A percentile compares a stretch with the other conserved stretches of the same genome.
Conservation (phyloP, 2,888 invertebrate species). For the Trissonchulus latispiculum region DNA sequence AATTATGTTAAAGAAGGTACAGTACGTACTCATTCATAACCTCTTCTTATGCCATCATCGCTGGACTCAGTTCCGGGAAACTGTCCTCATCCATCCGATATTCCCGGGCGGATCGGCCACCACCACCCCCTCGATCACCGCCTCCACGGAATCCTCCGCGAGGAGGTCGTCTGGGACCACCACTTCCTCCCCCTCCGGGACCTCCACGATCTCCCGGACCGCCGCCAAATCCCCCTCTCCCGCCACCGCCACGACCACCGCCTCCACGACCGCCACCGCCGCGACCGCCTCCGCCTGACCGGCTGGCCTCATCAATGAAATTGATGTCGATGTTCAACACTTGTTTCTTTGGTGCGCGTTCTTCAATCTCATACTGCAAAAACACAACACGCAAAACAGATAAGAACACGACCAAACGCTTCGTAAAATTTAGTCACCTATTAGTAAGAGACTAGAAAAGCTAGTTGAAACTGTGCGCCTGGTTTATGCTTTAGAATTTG, state of each 20-base stretch:
- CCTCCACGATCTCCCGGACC: slow-evolving; percentile 5
- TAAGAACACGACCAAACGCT: too few relatives aligned
- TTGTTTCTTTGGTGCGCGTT: slow-evolving; percentile 35
- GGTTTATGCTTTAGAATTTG: too few relatives aligned
- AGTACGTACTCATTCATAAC: too few relatives aligned
- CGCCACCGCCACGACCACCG: slow-evolving; percentile 1
- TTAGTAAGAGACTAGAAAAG: too few relatives aligned
- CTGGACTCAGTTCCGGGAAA: slow-evolving; percentile 11
- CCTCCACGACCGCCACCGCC: slow-evolving; percentile 28
- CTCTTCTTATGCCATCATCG: background rate
- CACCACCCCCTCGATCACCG: background rate
- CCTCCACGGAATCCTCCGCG: background rate
- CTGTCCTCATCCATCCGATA: slow-evolving; percentile 22
- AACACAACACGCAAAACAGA: too few relatives aligned
- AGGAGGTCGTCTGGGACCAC: too few relatives aligned
- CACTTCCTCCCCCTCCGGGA: background rate
- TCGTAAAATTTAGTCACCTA: too few relatives aligned
- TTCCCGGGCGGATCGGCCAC: background rate
- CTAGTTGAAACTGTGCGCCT: too few relatives aligned
- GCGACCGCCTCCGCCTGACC: slow-evolving; percentile 35
- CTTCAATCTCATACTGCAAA: slow-evolving; percentile 33
- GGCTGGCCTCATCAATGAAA: slow-evolving; percentile 43
- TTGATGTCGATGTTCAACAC: slow-evolving; percentile 44
- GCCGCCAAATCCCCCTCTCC: slow-evolving; percentile 7
- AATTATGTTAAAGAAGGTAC: too few relatives aligned